phyloP scores from a whole-genome alignment of 1,140 invertebrate genomes.

The Leptinotarsa defecta region DNA sequence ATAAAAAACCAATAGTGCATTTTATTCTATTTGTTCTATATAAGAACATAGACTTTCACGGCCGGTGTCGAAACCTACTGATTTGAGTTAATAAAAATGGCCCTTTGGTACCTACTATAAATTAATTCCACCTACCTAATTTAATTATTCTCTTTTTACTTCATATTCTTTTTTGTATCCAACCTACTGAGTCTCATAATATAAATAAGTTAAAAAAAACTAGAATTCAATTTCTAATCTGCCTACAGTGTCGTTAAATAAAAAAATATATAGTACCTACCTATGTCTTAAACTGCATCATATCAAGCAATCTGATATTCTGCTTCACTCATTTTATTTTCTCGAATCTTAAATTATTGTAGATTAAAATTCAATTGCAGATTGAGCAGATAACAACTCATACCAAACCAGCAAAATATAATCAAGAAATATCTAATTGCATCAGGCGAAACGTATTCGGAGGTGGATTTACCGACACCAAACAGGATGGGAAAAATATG shows the following conservation, averaged over 20 bases:
- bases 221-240: background rate
- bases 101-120: no score
- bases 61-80: no score
- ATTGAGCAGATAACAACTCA: background rate
- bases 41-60: no score
- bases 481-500: constrained; percentile 3
- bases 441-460: background rate
- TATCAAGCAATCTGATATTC: background rate
- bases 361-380: background rate
- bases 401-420: no score
- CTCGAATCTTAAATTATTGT: background rate
- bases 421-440: background rate
- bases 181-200: background rate
- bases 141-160: no score
- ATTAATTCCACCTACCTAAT: no score
- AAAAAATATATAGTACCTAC: background rate
- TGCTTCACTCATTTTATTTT: background rate
- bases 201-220: background rate
- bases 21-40: no score
- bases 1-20: no score
- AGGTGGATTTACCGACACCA: background rate
- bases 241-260: background rate
- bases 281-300: background rate
- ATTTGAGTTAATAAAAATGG: no score
- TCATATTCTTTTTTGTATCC: no score